Conservation (phyloP, 2,113 vertebrate genomes). For the Boulengeromyrus knoepffleri region DNA sequence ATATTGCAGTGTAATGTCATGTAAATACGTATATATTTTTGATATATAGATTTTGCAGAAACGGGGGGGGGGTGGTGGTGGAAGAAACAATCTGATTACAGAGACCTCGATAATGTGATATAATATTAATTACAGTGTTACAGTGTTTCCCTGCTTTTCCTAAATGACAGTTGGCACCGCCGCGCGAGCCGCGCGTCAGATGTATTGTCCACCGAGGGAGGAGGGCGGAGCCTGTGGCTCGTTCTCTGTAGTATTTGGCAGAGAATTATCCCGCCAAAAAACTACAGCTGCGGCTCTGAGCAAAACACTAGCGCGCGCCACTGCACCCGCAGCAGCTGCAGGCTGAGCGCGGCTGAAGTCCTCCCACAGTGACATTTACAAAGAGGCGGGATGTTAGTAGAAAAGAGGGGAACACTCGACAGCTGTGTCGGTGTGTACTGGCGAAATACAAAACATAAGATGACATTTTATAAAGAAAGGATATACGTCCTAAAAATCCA, state of each 20-base stretch:
- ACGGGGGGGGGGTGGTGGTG: background rate
- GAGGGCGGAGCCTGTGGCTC: slow-evolving; percentile 39
- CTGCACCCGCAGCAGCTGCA: background rate
- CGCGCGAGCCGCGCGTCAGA: slow-evolving; percentile 39
- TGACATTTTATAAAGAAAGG: background rate
- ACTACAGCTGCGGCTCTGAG: slow-evolving; percentile 2
- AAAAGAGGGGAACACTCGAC: background rate
- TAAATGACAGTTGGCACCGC: background rate
- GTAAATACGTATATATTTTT: background rate
- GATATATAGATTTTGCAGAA: background rate
- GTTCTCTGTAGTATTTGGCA: slow-evolving; percentile 37
- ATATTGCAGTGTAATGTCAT: background rate
- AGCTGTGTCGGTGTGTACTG: too few relatives aligned
- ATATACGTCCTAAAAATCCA: background rate
- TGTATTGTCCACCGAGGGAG: slow-evolving; percentile 39
- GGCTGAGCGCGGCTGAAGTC: background rate
- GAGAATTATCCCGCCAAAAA: slow-evolving; percentile 55
- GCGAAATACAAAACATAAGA: background rate
- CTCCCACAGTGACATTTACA: background rate
- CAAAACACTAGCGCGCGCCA: background rate
- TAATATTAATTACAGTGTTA: background rate
- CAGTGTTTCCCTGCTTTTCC: background rate
- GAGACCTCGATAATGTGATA: background rate
- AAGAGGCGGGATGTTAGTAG: background rate
- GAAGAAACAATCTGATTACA: background rate